Evolutionary conservation across 2,888 invertebrate species (phyloP), one percentile per base, ranked within the genome.

Genomic region (Sussaba pulchella): DNA sequence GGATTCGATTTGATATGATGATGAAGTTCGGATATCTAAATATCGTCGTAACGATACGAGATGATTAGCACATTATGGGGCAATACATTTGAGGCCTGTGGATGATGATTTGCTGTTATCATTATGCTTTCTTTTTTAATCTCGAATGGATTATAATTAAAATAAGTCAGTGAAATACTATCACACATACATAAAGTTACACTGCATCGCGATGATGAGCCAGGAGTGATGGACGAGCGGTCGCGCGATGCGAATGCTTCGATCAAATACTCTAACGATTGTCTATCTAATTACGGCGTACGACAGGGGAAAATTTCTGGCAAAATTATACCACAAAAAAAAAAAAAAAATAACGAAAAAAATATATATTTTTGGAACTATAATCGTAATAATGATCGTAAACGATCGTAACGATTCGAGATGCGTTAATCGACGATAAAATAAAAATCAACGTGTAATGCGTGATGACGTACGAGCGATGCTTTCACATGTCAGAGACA

Each of bases 201-300:
- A 73, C 52, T 57, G 43, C 52, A 39, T 73, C 63, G 52, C 61
- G 64, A 61, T 75, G 59, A 41, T 73, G n/a, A 66, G 76, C 73
- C 75, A 26, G 21, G 77, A 82, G 45, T 67, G 74, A 74, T 52
- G 80, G 69, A 17, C 45, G 75, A 69, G 63, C 71, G 72, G 52
- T 36, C 63, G 67, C 69, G 67, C 47, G 45, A 45, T 36, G 47
- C 66, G 72, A 78, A 74, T 63, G 61, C 64, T 66, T 59, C 31
- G 74, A 74, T 57, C 41, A 79, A 54, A 41, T 59, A 70, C 74
- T 79, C 83, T 57, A 78, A 73, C 86, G 84, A 84, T 84, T 81
- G 84, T 80, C 82, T 86, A 85, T 84, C 85, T 85, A 86, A 83
- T 79, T 82, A 69, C 69, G 54, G 52, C 52, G 71, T 50, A 76